phyloP scores from a whole-genome alignment of 2,113 vertebrate species.

The Vireo altiloquus region DNA sequence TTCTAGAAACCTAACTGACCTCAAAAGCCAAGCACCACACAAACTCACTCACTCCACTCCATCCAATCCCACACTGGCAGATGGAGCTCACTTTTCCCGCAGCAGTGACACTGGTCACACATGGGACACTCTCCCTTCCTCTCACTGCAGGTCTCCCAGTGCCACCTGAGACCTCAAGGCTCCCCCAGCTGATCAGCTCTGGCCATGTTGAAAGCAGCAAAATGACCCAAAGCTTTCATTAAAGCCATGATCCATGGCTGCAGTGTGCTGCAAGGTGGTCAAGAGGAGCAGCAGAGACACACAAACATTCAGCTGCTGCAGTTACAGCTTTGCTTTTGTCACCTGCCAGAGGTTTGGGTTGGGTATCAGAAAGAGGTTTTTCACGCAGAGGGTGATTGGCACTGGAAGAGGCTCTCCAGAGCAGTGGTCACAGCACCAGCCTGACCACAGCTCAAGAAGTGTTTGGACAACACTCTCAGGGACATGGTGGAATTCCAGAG shows the following conservation, averaged over 20 bases:
- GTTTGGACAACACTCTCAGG: not conserved
- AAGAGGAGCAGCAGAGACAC: not conserved
- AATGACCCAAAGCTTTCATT: not conserved
- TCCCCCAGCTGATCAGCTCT: not conserved
- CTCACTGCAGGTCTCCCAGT: not conserved
- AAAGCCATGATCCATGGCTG: fast-evolving
- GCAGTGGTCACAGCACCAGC: not conserved
- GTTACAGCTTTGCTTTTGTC: not conserved
- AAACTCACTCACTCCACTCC: not conserved
- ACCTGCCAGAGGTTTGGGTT: not conserved
- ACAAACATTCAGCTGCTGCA: not conserved
- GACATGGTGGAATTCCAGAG: too few relatives aligned
- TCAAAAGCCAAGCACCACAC: not conserved
- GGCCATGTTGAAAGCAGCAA: not conserved
- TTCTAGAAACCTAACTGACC: not conserved
- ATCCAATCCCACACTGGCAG: fast-evolving
- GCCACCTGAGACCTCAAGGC: not conserved
- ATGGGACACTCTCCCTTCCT: not conserved
- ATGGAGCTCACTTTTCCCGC: not conserved
- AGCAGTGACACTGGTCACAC: not conserved
- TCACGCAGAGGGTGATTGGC: not conserved
- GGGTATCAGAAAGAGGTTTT: too few relatives aligned
- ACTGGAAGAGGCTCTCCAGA: not conserved
- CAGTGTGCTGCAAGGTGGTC: too few relatives aligned
- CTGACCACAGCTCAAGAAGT: not conserved